Base-by-base conservation (phyloP, 2,888 invertebrate species). In the Mythimna lalbum region DNA sequence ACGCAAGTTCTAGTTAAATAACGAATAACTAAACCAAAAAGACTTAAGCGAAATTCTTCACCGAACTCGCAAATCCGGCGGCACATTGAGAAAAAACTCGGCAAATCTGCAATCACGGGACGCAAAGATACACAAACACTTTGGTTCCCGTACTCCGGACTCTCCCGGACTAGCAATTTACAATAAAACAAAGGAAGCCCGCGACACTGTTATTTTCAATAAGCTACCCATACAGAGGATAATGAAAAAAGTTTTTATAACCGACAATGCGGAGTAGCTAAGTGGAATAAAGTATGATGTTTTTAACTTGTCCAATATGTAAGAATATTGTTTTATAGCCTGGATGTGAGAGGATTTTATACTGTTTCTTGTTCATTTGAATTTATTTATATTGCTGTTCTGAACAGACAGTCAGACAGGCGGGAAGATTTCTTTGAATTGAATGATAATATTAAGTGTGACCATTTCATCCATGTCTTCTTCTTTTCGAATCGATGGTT, bases 191-290 rank as follows among this genome's bases (percentile, higher is more conserved):
- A 88, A 89, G 85, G 87, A 84, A 73, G 19, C 60, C 61, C 77
- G 87, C 87, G 93, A 93, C 92, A 92, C 90, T 90, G 92, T 93
- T 94, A 92, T 93, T 93, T 94, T 94, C 94, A 94, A 94, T 95
- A 94, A 94, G 92, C 93, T 90, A 86, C 90, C 89, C 86, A 81
- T 81, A 90, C 86, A 90, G 89, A 86, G 87, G 89, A 91, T 94
- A 94, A 94, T 94, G 94, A 94, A 94, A 94, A 94, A 95, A 94
- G 94, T 94, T 95, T 94, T 94, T 94, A 94, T 93, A 91, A 90
- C 92, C 87, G 84, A 89, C 92, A 91, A 91, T 92, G 89, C 89
- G 88, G 85, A 84, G 86, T 85, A 63, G 56, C 72, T 83, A 74
- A 81, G 83, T 79, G 72, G 80, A 43, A 78, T 82, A 82, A 80